Conservation (phyloP, 2,797 vertebrate genomes). For the Chrysocyon brachyurus region DNA sequence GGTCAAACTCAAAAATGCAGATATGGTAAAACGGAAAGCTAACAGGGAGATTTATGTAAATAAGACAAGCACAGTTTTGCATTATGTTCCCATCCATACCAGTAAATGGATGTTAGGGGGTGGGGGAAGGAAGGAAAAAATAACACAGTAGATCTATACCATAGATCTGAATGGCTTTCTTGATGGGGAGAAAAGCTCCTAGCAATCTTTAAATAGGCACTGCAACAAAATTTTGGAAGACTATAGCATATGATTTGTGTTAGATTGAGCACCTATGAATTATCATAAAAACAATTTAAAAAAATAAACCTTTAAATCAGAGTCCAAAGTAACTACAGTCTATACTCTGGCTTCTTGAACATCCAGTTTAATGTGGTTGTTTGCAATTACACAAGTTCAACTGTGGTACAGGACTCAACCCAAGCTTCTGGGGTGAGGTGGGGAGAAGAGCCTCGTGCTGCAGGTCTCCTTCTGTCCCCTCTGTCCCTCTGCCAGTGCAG, state of each 20-base stretch:
- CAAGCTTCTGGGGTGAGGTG: background rate
- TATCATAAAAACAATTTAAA: slow-evolving; percentile 71
- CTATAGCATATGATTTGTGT: slow-evolving; percentile 68
- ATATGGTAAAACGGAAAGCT: slow-evolving; percentile 83
- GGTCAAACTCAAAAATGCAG: slow-evolving; percentile 90
- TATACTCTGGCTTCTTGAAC: background rate
- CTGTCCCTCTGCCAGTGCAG: background rate
- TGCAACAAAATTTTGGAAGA: slow-evolving; percentile 74
- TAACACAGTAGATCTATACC: slow-evolving; percentile 51
- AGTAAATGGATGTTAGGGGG: slow-evolving; percentile 59
- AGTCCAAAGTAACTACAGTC: slow-evolving; percentile 49
- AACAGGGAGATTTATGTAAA: slow-evolving; percentile 90
- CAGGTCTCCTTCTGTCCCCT: background rate
- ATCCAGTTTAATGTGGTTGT: background rate
- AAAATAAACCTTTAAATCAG: slow-evolving; percentile 74
- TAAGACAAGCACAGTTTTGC: slow-evolving; percentile 67
- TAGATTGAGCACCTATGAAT: slow-evolving; percentile 73
- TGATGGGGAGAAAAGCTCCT: slow-evolving; percentile 68
- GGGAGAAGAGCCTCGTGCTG: no score
- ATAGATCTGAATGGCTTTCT: slow-evolving; percentile 64
- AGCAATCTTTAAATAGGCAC: slow-evolving; percentile 72
- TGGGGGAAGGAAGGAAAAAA: slow-evolving; percentile 4
- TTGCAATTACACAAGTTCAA: background rate
- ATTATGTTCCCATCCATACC: slow-evolving; percentile 55
- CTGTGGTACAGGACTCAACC: background rate